Percentiles rank a stretch among this genome's conserved stretches.
Evolutionary conservation across 2,113 vertebrate genomes (phyloP).

Genomic region (Nerophis lumbriciformis): DNA sequence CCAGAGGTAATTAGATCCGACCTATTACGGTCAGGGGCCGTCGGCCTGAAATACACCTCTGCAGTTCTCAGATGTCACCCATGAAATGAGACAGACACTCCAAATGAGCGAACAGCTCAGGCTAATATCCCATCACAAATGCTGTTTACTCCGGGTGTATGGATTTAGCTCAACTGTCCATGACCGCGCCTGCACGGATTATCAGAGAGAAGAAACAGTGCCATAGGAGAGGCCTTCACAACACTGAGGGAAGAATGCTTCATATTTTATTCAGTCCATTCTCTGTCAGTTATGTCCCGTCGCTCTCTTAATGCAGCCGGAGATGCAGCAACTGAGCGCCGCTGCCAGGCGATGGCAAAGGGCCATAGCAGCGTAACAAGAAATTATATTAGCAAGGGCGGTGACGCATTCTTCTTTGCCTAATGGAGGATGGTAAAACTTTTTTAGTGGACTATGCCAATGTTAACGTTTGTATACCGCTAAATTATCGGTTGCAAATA

Average conservation of each 20-base stretch:
- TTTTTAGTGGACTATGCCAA: too few species aligned
- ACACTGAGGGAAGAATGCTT: not conserved
- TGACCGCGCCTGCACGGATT: constrained; percentile 32
- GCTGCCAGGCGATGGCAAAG: constrained; percentile 16
- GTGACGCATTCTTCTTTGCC: not conserved
- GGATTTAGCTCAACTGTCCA: constrained; percentile 38
- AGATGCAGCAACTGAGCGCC: constrained; percentile 3
- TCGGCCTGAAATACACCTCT: constrained; percentile 43
- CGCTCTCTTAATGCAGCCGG: not conserved
- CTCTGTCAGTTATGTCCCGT: constrained; percentile 30
- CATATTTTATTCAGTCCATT: constrained; percentile 32
- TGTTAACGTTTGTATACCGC: too few species aligned
- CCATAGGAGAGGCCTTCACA: constrained; percentile 34
- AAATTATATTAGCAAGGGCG: not conserved
- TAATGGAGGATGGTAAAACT: too few species aligned
- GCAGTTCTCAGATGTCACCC: constrained; percentile 51
- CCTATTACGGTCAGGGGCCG: constrained; percentile 35
- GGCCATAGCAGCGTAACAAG: constrained; percentile 24
- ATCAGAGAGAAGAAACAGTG: constrained; percentile 28
- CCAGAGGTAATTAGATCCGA: constrained; percentile 61
- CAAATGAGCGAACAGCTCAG: constrained; percentile 57
- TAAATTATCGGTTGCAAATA: too few species aligned
- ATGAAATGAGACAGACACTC: constrained; percentile 69
- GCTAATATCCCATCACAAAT: constrained; percentile 66
- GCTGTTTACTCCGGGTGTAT: constrained; percentile 49